These are phyloP conservation scores for Platyscapa corneri DNA, from an alignment of 1,140 invertebrate species.

Conservation along the genomic window DNA sequence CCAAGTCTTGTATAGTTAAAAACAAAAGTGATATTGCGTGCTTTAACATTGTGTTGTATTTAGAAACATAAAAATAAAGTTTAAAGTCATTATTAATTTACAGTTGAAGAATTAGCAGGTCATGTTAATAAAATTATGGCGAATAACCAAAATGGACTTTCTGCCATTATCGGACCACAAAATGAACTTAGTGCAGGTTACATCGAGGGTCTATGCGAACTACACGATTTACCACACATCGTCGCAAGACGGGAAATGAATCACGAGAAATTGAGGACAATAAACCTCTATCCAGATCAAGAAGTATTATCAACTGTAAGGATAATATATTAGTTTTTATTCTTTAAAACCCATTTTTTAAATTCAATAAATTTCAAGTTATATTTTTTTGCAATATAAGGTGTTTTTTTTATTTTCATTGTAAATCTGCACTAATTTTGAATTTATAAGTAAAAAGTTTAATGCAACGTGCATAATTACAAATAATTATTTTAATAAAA, in stretches of 20 bases:
- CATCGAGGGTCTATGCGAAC: conserved; percentile 90
- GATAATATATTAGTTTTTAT: conserved; percentile 1
- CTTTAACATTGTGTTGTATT: too few species aligned
- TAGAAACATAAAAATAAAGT: too few species aligned
- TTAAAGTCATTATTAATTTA: background rate
- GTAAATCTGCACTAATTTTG: too few species aligned
- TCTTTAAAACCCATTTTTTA: background rate
- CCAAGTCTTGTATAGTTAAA: too few species aligned
- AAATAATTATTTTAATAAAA: too few species aligned
- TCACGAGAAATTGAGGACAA: conserved; percentile 77
- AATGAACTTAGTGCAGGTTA: conserved; percentile 79
- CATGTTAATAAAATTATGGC: background rate
- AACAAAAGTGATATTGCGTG: too few species aligned
- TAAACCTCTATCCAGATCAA: conserved; percentile 91
- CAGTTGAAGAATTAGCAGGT: conserved; percentile 30
- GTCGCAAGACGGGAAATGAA: conserved; percentile 81
- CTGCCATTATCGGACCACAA: conserved; percentile 89
- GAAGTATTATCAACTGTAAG: conserved; percentile 78
- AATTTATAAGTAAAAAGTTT: too few species aligned
- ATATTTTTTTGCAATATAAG: too few species aligned
- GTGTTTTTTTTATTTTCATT: too few species aligned
- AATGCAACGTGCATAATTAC: too few species aligned
- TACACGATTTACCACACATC: conserved; percentile 91
- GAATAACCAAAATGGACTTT: conserved; percentile 65
- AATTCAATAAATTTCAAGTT: too few species aligned